Evolutionary conservation across 2,113 vertebrate species (phyloP), one percentile per base, ranked within the genome.

Genomic region (Danionella cerebrum): DNA sequence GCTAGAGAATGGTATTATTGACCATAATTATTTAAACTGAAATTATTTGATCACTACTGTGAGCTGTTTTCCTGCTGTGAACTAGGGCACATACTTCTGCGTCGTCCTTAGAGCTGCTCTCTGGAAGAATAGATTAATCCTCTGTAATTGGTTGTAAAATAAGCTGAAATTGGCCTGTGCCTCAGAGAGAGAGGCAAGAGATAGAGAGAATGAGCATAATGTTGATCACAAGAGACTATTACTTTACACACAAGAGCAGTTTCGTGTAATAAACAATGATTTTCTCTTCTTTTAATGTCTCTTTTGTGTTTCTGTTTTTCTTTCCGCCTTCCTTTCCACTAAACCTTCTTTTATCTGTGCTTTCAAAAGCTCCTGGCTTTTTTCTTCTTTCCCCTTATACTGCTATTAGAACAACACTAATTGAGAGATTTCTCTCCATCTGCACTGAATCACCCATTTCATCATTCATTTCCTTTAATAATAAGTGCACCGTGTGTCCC

Each of bases 91-190:
- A 48, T 18, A 44, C 5, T 12, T 31, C n/a, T 63, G 58, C 60
- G 31, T 33, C 29, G 66, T 73, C 67, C 59, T 65, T 65, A 74
- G 54, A 59, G 39, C 35, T 29, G 35, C 25, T 31, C 55, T 50
- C 8, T 59, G 65, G 41, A 69, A 69, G 51, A 52, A 47, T 35
- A 19, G 53, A 70, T 74, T 70, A 74, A 74, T 74, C 60, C 53
- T 53, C 66, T 6, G 59, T 74, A 74, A 74, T 74, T 74, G 67
- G 72, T 63, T 57, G 67, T 58, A 74, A 74, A 74, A 74, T 51
- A 55, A 65, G 53, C 53, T 65, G 72, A 65, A 74, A 74, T 70
- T 74, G 72, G 67, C 54, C 57, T 69, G 69, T 52, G 52, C 72
- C 60, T 69, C 10, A 0, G 60, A 69, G 54, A 69, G 72, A 51